A percentile compares a stretch with the other conserved stretches of the same genome.
phyloP scores from a whole-genome alignment of 2,113 vertebrate genomes.

The Phasianus colchicus region DNA sequence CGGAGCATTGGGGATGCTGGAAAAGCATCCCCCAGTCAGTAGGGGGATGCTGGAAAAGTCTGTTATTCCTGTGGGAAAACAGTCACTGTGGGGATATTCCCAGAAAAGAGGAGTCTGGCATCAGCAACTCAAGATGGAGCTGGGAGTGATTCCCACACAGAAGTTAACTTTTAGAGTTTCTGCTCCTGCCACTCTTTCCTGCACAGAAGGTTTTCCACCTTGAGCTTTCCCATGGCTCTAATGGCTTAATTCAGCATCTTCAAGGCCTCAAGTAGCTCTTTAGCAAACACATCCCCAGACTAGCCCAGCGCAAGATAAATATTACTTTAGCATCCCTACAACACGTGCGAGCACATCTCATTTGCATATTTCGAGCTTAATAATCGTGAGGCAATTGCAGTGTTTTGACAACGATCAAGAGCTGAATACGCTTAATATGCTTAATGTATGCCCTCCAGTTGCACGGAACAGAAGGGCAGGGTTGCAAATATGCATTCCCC shows the following conservation, averaged over 20 bases:
- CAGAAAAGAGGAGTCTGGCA: neutral
- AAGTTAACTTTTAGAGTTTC: neutral
- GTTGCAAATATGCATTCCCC: constrained; percentile 47
- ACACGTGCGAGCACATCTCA: neutral
- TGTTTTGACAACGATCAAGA: constrained; percentile 59
- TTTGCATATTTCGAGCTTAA: constrained; percentile 52
- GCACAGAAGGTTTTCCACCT: neutral
- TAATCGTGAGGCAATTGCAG: constrained; percentile 34
- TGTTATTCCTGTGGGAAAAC: neutral
- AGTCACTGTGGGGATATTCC: neutral
- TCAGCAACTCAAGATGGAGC: neutral
- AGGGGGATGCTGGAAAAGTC: neutral
- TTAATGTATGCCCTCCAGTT: constrained; percentile 53
- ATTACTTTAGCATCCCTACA: constrained; percentile 22
- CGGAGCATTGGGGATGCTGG: neutral
- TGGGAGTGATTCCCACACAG: neutral
- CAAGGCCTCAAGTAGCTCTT: neutral
- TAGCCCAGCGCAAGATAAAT: neutral
- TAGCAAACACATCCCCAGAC: neutral
- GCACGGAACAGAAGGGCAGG: constrained; percentile 56
- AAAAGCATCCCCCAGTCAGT: too few relatives aligned
- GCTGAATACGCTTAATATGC: constrained; percentile 44
- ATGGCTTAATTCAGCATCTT: neutral
- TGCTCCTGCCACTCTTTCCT: neutral
- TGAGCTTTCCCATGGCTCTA: neutral